Evolutionary conservation across 1,140 invertebrate species (phyloP), one percentile per base, ranked within the genome.

Genomic region (Drosophila nannoptera): DNA sequence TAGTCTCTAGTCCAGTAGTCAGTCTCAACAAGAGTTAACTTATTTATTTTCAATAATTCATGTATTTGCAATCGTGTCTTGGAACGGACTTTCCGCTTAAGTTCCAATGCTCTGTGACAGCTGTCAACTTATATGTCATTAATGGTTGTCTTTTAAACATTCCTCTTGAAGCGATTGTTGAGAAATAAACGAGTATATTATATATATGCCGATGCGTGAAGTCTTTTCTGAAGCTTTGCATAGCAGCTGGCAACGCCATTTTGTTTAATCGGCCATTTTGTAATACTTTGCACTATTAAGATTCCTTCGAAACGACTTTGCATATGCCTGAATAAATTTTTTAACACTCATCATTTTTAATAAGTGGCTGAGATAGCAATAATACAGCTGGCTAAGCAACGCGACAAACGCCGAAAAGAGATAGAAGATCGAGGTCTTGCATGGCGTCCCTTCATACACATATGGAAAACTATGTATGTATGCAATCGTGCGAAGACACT

Each of bases 231-330:
- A 36, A 40, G 9, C 16, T 54, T 29, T 12, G 7, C 6, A 8
- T 48, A 22, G 8, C 11, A 8, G 32, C 49, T 32, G 40, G 22
- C 12, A 32, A 52, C 50, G 60, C 67, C 60, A 69, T 64, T 55
- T 69, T 69, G 31, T 5, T 31, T 32, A 29, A 36, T 45, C 45
- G n/a, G 60, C 60, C 67, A 69, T 69, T 50, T 64, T 69, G 32
- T 43, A 36, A 7, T 8, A 8, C 8, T n/a, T 54, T 40, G 35
- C 29, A 22, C 29, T 31, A 12, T 38, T 9, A 22, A n/a, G 6
- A n/a, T 11, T 59, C 32, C 43, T 35, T 35, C 5, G 12, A 6
- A 48, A 11, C 29, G 46, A 22, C 22, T 22, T 49, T 49, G 31
- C 52, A 45, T 54, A 29, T 32, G 22, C 5, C 38, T 12, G 22